These are phyloP conservation scores for Otus sunia DNA, from an alignment of 2,113 vertebrate species.

Conservation along the genomic window DNA sequence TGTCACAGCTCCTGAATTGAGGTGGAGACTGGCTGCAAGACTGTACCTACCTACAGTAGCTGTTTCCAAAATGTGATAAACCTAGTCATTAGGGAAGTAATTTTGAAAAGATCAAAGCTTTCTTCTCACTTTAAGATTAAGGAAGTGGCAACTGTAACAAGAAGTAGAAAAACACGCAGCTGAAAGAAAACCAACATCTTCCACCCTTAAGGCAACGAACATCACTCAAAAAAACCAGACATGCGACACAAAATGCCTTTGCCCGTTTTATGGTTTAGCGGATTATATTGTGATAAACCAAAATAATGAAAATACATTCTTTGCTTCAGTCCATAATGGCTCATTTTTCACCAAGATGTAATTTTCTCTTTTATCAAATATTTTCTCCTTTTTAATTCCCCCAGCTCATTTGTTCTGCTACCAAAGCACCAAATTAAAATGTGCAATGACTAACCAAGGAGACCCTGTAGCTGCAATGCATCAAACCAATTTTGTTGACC, in stretches of 20 bases:
- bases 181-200: background rate
- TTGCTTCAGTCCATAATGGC: background rate
- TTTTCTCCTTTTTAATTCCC: background rate
- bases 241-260: background rate
- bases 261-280: background rate
- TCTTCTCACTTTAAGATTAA: background rate
- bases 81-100: background rate
- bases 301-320: background rate
- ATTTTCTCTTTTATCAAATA: background rate
- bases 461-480: slow-evolving; percentile 27
- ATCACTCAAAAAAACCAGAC: background rate
- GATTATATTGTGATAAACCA: background rate
- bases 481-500: slow-evolving; percentile 11
- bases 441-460: slow-evolving; percentile 27
- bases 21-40: background rate
- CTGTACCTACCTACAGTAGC: background rate
- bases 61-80: background rate
- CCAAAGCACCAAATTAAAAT: background rate
- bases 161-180: background rate
- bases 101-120: background rate
- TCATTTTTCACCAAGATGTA: background rate
- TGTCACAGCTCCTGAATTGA: background rate
- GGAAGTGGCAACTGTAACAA: background rate
- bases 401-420: background rate
- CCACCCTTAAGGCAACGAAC: background rate